Evolutionary conservation across 2,113 vertebrate genomes (phyloP).

Genomic region (Eurystomus gularis): DNA sequence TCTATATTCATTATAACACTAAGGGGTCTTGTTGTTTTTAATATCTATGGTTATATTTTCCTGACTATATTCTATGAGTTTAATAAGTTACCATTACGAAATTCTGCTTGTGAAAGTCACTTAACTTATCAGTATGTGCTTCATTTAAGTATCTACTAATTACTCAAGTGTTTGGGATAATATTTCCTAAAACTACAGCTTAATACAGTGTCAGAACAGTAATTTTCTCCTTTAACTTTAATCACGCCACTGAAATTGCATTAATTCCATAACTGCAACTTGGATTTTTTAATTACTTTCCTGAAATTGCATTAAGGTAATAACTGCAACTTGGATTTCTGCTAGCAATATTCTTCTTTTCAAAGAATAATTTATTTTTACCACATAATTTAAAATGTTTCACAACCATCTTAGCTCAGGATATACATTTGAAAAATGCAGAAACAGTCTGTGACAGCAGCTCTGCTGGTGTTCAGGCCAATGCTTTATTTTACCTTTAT

Average conservation of each 20-base stretch:
- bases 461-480: neutral
- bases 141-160: constrained; percentile 60
- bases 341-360: constrained; percentile 29
- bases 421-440: neutral
- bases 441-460: neutral
- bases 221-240: constrained; percentile 66
- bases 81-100: constrained; percentile 38
- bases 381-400: neutral
- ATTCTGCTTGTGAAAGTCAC: constrained; percentile 47
- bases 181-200: constrained; percentile 57
- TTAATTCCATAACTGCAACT: constrained; percentile 45
- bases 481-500: neutral
- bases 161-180: constrained; percentile 51
- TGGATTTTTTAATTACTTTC: constrained; percentile 52
- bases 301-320: constrained; percentile 53
- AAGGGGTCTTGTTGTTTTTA: neutral
- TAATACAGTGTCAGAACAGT: constrained; percentile 65
- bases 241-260: constrained; percentile 55
- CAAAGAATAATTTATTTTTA: constrained; percentile 1
- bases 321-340: constrained; percentile 27
- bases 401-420: neutral
- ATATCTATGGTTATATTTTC: neutral
- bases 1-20: neutral
- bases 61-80: neutral
- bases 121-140: constrained; percentile 49